A percentile compares a stretch with the other conserved stretches of the same genome.
Conservation (phyloP, 2,113 vertebrate species). For the Catagonus wagneri region DNA sequence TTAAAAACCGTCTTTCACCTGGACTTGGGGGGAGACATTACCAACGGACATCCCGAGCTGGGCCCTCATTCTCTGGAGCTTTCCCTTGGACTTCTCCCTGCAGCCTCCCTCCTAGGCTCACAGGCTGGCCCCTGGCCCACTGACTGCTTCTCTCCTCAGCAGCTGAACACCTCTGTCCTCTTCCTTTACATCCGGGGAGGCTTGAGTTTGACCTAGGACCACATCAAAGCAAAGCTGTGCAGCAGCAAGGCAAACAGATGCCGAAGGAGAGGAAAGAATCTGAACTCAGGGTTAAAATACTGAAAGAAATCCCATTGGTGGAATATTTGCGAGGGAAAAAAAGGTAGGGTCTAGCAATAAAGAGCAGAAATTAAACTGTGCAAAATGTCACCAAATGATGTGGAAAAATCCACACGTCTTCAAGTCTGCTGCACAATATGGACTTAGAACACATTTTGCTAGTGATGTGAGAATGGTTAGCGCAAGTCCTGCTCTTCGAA, state of each 20-base stretch:
- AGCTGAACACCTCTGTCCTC: neutral
- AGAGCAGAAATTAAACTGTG: conserved; percentile 69
- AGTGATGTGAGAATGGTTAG: conserved; percentile 58
- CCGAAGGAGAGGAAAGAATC: conserved; percentile 49
- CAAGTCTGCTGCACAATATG: conserved; percentile 58
- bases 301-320: conserved; percentile 70
- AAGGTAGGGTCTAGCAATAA: conserved; percentile 54
- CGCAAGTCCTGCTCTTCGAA: conserved; percentile 59
- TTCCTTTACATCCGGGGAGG: conserved; percentile 59
- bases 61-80: conserved; percentile 46
- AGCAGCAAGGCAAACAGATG: conserved; percentile 73
- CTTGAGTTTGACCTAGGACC: conserved; percentile 38
- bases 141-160: neutral
- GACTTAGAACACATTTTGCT: conserved; percentile 57
- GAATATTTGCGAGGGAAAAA: conserved; percentile 36
- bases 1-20: conserved; percentile 85
- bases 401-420: conserved; percentile 70
- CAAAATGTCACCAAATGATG: conserved; percentile 73
- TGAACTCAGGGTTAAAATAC: conserved; percentile 53
- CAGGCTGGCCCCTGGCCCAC: neutral
- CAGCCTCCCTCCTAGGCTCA: neutral
- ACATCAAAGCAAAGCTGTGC: neutral
- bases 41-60: conserved; percentile 31
- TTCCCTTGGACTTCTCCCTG: conserved; percentile 17
- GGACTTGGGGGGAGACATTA: conserved; percentile 51